phyloP scores from a whole-genome alignment of 2,888 invertebrate genomes.

The Cenopis cana region DNA sequence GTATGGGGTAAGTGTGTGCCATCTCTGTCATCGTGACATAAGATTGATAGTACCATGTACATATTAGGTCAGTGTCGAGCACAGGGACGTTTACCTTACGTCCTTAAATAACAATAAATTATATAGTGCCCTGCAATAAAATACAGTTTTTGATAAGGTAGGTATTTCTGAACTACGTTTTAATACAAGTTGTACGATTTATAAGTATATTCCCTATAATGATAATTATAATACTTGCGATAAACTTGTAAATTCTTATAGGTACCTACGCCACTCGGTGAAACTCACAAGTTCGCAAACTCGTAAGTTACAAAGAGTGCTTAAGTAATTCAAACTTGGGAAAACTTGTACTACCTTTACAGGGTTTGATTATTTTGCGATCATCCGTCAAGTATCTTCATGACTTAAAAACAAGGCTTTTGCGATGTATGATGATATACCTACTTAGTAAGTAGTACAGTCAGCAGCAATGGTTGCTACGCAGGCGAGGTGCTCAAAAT shows the following conservation, averaged over 20 bases:
- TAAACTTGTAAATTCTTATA: conserved; percentile 11
- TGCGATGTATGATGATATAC: neutral
- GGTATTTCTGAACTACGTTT: neutral
- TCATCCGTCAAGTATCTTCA: conserved; percentile 4
- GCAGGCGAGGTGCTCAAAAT: too few relatives aligned
- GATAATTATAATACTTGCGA: conserved; percentile 4
- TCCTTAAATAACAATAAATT: neutral
- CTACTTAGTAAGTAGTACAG: too few relatives aligned
- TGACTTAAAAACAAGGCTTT: neutral
- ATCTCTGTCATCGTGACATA: too few relatives aligned
- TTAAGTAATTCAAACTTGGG: conserved; percentile 25
- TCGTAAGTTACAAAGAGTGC: conserved; percentile 25
- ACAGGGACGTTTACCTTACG: too few relatives aligned
- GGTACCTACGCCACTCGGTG: conserved; percentile 5
- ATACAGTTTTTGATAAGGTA: neutral
- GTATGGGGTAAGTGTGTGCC: too few relatives aligned
- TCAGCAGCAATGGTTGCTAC: too few relatives aligned
- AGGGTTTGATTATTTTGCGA: conserved; percentile 16
- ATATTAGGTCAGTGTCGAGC: too few relatives aligned
- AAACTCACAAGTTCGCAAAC: conserved; percentile 10
- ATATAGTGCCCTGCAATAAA: neutral
- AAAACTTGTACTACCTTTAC: conserved; percentile 7
- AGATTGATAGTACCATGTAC: too few relatives aligned
- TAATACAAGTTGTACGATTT: neutral
- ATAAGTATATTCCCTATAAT: neutral